Evolutionary conservation across 2,797 vertebrate genomes (phyloP).

Genomic region (Ciconia nigra): DNA sequence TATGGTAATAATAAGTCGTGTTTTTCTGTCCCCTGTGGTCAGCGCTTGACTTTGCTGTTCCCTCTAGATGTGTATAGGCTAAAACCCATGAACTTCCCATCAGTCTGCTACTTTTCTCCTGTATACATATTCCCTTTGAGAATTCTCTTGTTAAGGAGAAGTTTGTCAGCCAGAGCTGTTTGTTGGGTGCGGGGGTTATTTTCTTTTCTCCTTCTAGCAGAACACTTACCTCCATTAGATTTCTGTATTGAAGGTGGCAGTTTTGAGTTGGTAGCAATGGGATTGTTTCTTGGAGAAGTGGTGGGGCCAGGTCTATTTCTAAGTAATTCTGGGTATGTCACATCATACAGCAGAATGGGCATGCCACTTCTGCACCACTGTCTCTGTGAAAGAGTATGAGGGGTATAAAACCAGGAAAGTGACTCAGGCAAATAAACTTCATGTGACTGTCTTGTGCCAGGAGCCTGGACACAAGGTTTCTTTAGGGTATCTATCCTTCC

Average conservation of each 20-base stretch:
- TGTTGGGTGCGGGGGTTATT: not conserved
- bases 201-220: not conserved
- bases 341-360: not conserved
- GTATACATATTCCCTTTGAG: not conserved
- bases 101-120: not conserved
- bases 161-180: not conserved
- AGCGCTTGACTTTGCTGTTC: not conserved
- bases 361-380: fast-evolving
- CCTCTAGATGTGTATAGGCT: not conserved
- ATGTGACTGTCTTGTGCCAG: not conserved
- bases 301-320: not conserved
- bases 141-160: not conserved
- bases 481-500: not conserved
- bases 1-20: not conserved
- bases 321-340: not conserved
- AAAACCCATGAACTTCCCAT: not conserved
- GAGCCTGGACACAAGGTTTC: not conserved
- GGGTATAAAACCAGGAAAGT: not conserved
- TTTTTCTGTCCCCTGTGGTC: not conserved
- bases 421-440: not conserved
- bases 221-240: not conserved
- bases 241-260: not conserved
- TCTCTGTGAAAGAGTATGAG: not conserved
- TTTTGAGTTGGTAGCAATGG: not conserved
- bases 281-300: not conserved